Base-by-base conservation (phyloP, 2,888 invertebrate genomes). In the Odontothrips loti region DNA sequence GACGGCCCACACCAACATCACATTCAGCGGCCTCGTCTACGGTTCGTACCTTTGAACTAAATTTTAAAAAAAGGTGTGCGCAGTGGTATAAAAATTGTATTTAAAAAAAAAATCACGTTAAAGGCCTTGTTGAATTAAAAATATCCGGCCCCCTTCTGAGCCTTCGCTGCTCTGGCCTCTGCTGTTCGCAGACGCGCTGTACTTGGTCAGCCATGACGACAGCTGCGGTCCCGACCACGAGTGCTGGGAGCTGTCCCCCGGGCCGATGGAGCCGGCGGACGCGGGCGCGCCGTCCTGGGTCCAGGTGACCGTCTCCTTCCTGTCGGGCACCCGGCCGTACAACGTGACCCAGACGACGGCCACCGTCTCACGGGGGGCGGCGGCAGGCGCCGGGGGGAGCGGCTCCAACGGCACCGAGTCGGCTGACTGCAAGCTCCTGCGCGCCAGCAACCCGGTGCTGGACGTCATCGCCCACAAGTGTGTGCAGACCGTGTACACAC, bases 231-330 rank as follows among this genome's bases (percentile, higher is more conserved):
- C 68, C 11, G 68, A 23, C 23, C 68, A 75, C 68, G 68, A 23
- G 68, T 75, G 68, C 68, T 75, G 68, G 68, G 68, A 75, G 68
- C 27, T 75, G 68, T 75, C 27, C 27, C 68, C 23, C 9, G 68
- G 68, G 23, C 10, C 11, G 68, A n/a, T 75, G 27, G 27, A 27
- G 11, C 68, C 27, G 2, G 68, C 23, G 23, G 3, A 23, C 68
- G 23, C 23, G 10, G 12, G 11, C 11, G 27, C 68, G 68, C 23
- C 68, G 1, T 9, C 23, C 10, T 75, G 34, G 34, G 34, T 6
- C 23, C 23, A 75, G 68, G 68, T 75, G 23, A 12, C 27, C 10
- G 68, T 75, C 23, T 23, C 68, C 23, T 27, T 27, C 68, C 23
- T 75, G 23, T 10, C 68, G 11, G 68, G 68, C 27, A 23, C 68